Percentiles rank a stretch among this genome's conserved stretches.
Evolutionary conservation across 2,113 vertebrate species (phyloP).

Genomic region (Illadopsis cleaveri): DNA sequence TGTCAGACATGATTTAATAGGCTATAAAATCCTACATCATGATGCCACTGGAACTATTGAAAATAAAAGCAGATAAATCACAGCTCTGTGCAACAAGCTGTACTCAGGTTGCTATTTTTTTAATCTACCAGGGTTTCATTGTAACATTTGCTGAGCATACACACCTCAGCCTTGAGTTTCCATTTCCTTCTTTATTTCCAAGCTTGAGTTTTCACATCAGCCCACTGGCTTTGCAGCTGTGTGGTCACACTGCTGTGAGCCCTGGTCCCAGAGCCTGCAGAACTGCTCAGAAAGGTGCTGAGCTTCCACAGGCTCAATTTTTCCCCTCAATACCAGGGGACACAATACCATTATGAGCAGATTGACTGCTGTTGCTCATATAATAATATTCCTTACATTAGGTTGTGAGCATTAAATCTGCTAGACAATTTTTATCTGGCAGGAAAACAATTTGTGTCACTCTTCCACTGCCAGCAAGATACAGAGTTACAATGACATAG

Average conservation of each 20-base stretch:
- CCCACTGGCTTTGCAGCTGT: not conserved
- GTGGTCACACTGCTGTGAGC: not conserved
- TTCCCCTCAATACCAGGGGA: not conserved
- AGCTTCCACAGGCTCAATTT: not conserved
- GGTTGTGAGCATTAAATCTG: slow-evolving; percentile 31
- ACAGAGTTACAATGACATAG: slow-evolving; percentile 9
- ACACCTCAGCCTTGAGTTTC: not conserved
- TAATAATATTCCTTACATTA: slow-evolving; percentile 26
- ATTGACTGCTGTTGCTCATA: not conserved
- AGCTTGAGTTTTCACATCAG: not conserved
- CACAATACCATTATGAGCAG: not conserved
- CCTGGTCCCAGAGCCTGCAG: not conserved
- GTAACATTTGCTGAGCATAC: not conserved
- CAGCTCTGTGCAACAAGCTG: slow-evolving; percentile 21
- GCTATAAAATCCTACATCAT: slow-evolving; percentile 46
- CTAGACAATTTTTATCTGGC: slow-evolving; percentile 28
- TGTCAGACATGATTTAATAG: slow-evolving; percentile 36
- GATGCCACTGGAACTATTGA: slow-evolving; percentile 31
- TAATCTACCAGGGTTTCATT: not conserved
- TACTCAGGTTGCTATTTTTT: not conserved
- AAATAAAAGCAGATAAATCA: slow-evolving; percentile 65
- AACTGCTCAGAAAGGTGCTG: not conserved
- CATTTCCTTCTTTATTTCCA: not conserved
- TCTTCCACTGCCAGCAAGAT: slow-evolving; percentile 16
- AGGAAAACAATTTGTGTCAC: slow-evolving; percentile 47